phyloP scores from a whole-genome alignment of 2,113 vertebrate species.

The Laticauda laticaudata region DNA sequence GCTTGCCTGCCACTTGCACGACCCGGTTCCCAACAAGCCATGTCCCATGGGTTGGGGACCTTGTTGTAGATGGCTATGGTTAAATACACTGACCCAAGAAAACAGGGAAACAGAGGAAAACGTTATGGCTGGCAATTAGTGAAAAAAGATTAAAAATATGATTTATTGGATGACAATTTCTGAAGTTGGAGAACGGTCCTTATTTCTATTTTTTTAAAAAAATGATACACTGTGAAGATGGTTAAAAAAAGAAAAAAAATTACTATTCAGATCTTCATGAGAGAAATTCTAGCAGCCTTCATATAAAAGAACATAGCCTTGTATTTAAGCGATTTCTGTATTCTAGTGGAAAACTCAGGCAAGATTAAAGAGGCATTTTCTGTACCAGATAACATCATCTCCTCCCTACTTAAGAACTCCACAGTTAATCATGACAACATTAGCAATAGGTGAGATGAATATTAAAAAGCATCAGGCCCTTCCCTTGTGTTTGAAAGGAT shows the following conservation, averaged over 20 bases:
- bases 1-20: not conserved
- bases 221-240: not conserved
- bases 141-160: constrained; percentile 9
- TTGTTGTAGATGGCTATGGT: not conserved
- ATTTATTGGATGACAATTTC: not conserved
- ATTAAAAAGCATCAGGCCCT: constrained; percentile 34
- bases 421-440: constrained; percentile 42
- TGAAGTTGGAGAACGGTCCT: not conserved
- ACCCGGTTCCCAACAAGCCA: not conserved
- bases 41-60: not conserved
- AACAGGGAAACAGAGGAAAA: not conserved
- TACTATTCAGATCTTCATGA: constrained; percentile 15
- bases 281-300: constrained; percentile 6
- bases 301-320: not conserved
- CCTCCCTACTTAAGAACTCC: constrained; percentile 34
- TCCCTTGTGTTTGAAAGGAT: constrained; percentile 20
- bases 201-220: not conserved
- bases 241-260: not conserved
- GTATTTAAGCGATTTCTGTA: constrained; percentile 3
- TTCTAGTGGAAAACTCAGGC: constrained; percentile 6
- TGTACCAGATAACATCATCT: constrained; percentile 25
- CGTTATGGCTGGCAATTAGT: constrained; percentile 23
- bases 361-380: constrained; percentile 34
- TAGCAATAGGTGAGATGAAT: constrained; percentile 36
- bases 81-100: constrained; percentile 24